Base-by-base conservation (phyloP, 2,113 vertebrate genomes). In the Monarcha castaneiventris region DNA sequence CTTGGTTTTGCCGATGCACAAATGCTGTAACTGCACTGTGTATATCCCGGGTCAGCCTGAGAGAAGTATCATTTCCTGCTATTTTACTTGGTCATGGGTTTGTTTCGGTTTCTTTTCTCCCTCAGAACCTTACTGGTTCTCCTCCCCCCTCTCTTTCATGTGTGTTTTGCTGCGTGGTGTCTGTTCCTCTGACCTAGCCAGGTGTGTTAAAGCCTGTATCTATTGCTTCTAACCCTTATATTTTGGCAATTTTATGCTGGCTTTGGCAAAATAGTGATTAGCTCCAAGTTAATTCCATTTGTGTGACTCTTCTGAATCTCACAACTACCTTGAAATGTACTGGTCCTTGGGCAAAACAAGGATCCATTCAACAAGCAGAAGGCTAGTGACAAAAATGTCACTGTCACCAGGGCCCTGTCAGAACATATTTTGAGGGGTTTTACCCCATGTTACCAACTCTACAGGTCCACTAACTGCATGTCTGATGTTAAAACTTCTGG, bases 101-200 rank as follows among this genome's bases (percentile, higher is more conserved):
- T 5, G 13, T 32, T 11, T 29, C 33, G 37, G 14, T 58, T 61
- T 48, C 13, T 35, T 32, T 35, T 43, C 22, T 61, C 9, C 49
- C 33, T 37, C 15, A 23, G 48, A 76, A 62, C 8, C 6, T 23
- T 72, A 16, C 2, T 84, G 30, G 13, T 59, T 90, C 27, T 88
- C 6, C 18, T 7, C 3, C 3, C 2, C 2, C 0, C 6, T 25
- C 6, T 26, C 20, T 52, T 62, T 69, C 3, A 1, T 10, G 1
- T 33, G 10, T 33, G 5, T 55, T 19, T n/a, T 66, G 12, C 19
- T 73, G 9, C 39, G n/a, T 68, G 30, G 5, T 37, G 2, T 73
- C 58, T 84, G 48, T 5, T 90, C 4, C 27, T 87, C 21, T 88
- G 41, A 71, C 29, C 9, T 66, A 63, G 29, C 23, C 51, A 72